These are phyloP conservation scores for Lutraria rhynchaena DNA, from an alignment of 1,140 invertebrate species.

Conservation along the genomic window DNA sequence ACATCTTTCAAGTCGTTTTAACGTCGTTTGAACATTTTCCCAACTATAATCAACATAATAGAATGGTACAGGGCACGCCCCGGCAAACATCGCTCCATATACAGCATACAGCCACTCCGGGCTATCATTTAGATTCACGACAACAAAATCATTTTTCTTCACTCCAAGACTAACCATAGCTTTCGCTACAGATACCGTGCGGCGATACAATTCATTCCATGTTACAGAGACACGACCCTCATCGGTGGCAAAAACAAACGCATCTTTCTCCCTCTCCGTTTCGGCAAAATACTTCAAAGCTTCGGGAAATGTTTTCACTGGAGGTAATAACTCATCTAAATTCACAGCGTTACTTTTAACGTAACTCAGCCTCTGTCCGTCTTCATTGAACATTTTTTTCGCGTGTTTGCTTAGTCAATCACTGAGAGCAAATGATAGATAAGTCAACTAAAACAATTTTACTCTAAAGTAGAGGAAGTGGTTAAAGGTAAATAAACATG, in stretches of 20 bases:
- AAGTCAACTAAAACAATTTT: too few relatives aligned
- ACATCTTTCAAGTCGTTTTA: slow-evolving; percentile 14
- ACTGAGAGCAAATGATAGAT: too few relatives aligned
- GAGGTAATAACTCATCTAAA: too few relatives aligned
- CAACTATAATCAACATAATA: slow-evolving; percentile 6
- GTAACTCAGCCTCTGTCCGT: not conserved
- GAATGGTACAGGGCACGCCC: not conserved
- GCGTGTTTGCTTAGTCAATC: too few relatives aligned
- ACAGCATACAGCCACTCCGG: slow-evolving; percentile 20
- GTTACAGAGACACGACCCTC: not conserved
- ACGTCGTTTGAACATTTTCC: not conserved
- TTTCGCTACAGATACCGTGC: not conserved
- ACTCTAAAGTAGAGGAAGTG: too few relatives aligned
- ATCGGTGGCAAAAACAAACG: slow-evolving; percentile 16
- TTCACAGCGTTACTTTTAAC: not conserved
- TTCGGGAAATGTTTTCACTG: not conserved
- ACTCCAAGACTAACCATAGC: slow-evolving; percentile 25
- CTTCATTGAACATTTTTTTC: not conserved
- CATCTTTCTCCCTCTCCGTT: not conserved
- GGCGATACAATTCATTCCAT: slow-evolving; percentile 14
- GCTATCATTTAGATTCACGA: slow-evolving; percentile 4
- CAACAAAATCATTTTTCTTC: slow-evolving; percentile 8
- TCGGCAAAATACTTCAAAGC: not conserved
- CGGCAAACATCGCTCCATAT: slow-evolving; percentile 18
- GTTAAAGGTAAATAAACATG: too few relatives aligned